Evolutionary conservation across 1,140 invertebrate species (phyloP), one percentile per base, ranked within the genome.

Genomic region (Zaprionus camerounensis): DNA sequence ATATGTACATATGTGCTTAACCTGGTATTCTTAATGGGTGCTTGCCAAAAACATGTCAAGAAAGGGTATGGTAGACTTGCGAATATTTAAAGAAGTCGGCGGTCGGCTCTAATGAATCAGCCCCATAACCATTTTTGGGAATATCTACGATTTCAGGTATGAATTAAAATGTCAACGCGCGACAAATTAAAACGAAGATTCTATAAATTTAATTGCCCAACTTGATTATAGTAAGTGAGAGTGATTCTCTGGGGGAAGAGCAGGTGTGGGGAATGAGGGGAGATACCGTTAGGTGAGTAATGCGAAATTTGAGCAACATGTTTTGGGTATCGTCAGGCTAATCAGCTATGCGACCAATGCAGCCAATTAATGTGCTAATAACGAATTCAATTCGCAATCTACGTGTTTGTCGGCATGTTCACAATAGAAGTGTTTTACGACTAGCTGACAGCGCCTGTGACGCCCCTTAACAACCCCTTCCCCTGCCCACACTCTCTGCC

Each of bases 311-410:
- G 41, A 49, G 46, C 56, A 72, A 73, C 71, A 26, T 53, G 66
- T 53, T 78, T 64, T 61, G 28, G 6, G n/a, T 46, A 46, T 46
- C 41, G 41, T 17, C 7, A 9, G n/a, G 36, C 41, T 80, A 82
- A 83, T 82, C 81, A 73, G 65, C 38, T 20, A 20, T 64, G 38
- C 22, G 17, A 38, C 28, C 51, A 5, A 51, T 64, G 59, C 58
- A 56, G 38, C 46, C 77, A 84, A 83, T 83, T 83, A 83, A 80
- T 79, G 62, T 67, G 49, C 77, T 69, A 67, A 84, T 81, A 84
- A 84, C 66, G 75, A 77, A 83, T 84, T 80, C 61, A 73, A 77
- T 72, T 62, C 72, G 59, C 66, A 72, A 82, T 80, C 78, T 62
- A 76, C 56, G 44, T 64, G 77, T 55, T 53, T 64, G 77, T 55